phyloP scores from a whole-genome alignment of 2,113 vertebrate species.

The Regulus satrapa region DNA sequence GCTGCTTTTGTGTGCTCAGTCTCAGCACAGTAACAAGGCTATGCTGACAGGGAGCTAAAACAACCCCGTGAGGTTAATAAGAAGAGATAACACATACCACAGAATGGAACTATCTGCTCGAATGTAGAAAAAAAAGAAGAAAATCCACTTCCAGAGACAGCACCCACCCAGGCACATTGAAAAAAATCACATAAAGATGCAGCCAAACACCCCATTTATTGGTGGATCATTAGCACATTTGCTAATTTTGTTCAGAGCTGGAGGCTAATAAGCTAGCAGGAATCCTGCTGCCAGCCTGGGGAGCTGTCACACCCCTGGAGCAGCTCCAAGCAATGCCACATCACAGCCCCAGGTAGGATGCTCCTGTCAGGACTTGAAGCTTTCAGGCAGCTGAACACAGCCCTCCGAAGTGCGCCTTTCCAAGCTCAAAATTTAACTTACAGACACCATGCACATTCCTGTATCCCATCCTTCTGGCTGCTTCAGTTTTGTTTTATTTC shows the following conservation, averaged over 20 bases:
- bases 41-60: neutral
- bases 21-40: neutral
- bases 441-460: neutral
- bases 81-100: neutral
- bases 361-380: constrained; percentile 1
- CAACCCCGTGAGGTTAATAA: neutral
- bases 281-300: neutral
- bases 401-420: neutral
- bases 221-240: neutral
- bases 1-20: neutral
- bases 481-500: neutral
- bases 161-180: neutral
- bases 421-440: neutral
- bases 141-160: neutral
- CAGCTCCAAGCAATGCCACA: neutral
- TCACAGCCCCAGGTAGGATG: neutral
- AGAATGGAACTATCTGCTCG: neutral
- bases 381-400: neutral
- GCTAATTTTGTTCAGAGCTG: neutral
- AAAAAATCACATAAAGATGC: neutral
- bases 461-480: neutral
- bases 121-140: neutral
- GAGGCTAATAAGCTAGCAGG: neutral
- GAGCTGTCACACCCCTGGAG: neutral
- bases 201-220: neutral